phyloP scores from a whole-genome alignment of 2,888 invertebrate species.

The Sphinx pinastri region DNA sequence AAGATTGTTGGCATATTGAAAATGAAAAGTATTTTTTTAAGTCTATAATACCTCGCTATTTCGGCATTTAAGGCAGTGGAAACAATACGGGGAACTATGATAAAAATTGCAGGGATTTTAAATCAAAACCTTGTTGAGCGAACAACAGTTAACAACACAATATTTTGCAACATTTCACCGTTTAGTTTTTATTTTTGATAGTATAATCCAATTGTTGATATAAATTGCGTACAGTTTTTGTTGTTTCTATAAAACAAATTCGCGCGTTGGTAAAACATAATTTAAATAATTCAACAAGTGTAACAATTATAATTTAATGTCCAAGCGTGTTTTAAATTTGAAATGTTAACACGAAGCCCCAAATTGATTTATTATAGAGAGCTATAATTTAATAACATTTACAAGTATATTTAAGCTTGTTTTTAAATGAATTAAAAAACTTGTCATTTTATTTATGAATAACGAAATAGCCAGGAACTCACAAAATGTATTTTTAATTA shows the following conservation, averaged over 20 bases:
- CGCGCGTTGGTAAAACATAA: neutral
- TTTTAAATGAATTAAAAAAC: neutral
- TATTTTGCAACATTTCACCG: slow-evolving; percentile 44
- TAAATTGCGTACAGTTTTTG: slow-evolving; percentile 32
- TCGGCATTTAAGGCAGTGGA: slow-evolving; percentile 31
- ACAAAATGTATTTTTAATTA: too few relatives aligned
- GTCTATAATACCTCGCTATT: slow-evolving; percentile 35
- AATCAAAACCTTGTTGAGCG: slow-evolving; percentile 54
- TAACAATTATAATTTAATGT: slow-evolving; percentile 21
- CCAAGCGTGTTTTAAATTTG: slow-evolving; percentile 10
- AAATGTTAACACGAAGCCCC: slow-evolving; percentile 12
- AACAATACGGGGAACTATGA: slow-evolving; percentile 41
- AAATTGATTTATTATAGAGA: slow-evolving; percentile 15
- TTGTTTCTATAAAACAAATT: slow-evolving; percentile 4
- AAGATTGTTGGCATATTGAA: slow-evolving; percentile 41
- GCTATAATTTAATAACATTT: neutral
- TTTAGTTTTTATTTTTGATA: slow-evolving; percentile 45
- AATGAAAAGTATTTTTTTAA: slow-evolving; percentile 45
- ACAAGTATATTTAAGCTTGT: neutral
- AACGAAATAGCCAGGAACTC: too few relatives aligned
- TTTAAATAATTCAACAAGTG: slow-evolving; percentile 23
- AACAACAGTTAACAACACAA: slow-evolving; percentile 44
- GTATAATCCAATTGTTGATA: slow-evolving; percentile 45
- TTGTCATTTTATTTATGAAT: neutral
- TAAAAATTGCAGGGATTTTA: slow-evolving; percentile 57